Percentiles rank a stretch among this genome's conserved stretches.
Conservation (phyloP, 2,888 invertebrate species). For the Bombylius major region DNA sequence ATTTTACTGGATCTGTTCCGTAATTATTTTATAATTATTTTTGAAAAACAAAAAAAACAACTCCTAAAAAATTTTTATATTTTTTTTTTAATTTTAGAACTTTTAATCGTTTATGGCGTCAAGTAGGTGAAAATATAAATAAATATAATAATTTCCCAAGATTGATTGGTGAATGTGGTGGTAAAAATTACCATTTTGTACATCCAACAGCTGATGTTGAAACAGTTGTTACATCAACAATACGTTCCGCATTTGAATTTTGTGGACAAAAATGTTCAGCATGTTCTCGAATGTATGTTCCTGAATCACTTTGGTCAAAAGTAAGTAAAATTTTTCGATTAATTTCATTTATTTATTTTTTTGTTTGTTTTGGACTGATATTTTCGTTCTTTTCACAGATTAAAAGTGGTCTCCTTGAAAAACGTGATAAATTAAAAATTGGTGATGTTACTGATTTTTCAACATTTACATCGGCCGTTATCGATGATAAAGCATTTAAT, state of each 20-base stretch:
- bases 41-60: background rate
- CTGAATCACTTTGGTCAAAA: slow-evolving; percentile 68
- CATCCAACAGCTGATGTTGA: slow-evolving; percentile 81
- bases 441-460: slow-evolving; percentile 74
- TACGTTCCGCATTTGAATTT: slow-evolving; percentile 90
- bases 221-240: slow-evolving; percentile 70
- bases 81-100: slow-evolving; percentile 37
- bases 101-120: slow-evolving; percentile 84
- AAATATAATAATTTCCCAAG: slow-evolving; percentile 83
- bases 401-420: slow-evolving; percentile 54
- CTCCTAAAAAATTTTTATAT: too few relatives aligned
- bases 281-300: slow-evolving; percentile 92
- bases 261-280: slow-evolving; percentile 98
- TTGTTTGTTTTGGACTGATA: background rate
- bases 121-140: slow-evolving; percentile 78
- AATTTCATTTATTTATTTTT: background rate
- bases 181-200: slow-evolving; percentile 97
- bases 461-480: slow-evolving; percentile 85
- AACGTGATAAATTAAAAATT: slow-evolving; percentile 62
- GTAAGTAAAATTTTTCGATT: background rate
- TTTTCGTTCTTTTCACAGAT: slow-evolving; percentile 28
- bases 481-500: slow-evolving; percentile 85
- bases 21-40: background rate
- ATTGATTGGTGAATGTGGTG: slow-evolving; percentile 92
- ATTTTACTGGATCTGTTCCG: slow-evolving; percentile 97